Evolutionary conservation across 2,797 vertebrate species (phyloP).

Genomic region (Paramormyrops hopkinsi): DNA sequence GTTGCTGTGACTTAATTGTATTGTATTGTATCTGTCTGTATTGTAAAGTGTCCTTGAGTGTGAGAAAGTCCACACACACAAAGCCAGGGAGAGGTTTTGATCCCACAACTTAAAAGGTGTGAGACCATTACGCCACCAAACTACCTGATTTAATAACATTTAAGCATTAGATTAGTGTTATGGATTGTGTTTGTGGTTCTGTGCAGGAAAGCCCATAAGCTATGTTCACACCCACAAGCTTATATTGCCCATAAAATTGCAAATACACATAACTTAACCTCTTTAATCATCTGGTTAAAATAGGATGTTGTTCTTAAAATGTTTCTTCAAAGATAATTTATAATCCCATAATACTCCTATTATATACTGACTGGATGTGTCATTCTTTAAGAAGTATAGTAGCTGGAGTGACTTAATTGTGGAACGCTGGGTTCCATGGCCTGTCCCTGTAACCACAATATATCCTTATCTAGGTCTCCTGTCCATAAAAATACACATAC

Average conservation of each 20-base stretch:
- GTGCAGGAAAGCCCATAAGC: background rate
- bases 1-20: background rate
- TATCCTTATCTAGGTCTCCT: background rate
- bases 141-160: background rate
- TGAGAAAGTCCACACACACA: background rate
- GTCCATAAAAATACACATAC: background rate
- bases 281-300: background rate
- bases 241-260: background rate
- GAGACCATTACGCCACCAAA: background rate
- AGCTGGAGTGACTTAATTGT: background rate
- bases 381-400: background rate
- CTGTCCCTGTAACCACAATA: background rate
- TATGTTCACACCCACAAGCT: background rate
- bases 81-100: background rate
- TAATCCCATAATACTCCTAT: background rate
- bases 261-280: background rate
- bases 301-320: background rate
- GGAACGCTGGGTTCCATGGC: background rate
- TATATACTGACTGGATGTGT: background rate
- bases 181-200: background rate
- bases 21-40: background rate
- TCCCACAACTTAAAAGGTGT: background rate
- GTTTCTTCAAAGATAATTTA: background rate
- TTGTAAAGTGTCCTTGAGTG: background rate
- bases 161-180: background rate